A percentile compares a stretch with the other conserved stretches of the same genome.
Evolutionary conservation across 2,888 invertebrate species (phyloP).

Genomic region (Phaedon cochleariae): DNA sequence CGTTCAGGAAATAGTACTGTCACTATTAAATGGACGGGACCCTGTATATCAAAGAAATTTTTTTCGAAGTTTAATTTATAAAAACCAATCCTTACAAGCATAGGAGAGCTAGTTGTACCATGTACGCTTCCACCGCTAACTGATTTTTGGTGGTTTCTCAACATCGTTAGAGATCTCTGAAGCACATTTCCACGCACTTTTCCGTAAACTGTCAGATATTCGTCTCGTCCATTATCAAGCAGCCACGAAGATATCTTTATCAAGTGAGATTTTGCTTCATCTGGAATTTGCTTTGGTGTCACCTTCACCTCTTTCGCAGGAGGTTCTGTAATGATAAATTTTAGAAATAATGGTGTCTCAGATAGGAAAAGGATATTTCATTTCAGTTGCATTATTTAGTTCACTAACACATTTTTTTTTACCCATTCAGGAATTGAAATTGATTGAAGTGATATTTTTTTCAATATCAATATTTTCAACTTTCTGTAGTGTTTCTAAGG

Average conservation of each 20-base stretch:
- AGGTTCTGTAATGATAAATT: constrained; percentile 30
- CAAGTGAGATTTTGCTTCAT: constrained; percentile 74
- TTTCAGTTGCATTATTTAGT: too few species aligned
- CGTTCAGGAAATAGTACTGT: too few species aligned
- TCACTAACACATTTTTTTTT: too few species aligned
- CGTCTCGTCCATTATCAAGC: constrained; percentile 76
- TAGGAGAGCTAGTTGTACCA: constrained; percentile 65
- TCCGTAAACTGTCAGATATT: constrained; percentile 79
- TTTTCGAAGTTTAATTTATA: too few species aligned
- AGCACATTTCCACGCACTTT: constrained; percentile 80
- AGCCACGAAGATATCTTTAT: constrained; percentile 88
- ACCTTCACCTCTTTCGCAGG: constrained; percentile 52
- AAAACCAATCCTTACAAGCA: constrained; percentile 70
- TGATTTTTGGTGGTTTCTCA: constrained; percentile 82
- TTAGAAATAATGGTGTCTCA: too few species aligned
- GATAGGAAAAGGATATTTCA: too few species aligned
- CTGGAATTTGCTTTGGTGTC: constrained; percentile 74
- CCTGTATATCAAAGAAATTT: too few species aligned
- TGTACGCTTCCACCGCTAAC: constrained; percentile 81
- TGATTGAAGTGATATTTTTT: too few species aligned
- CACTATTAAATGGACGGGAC: too few species aligned
- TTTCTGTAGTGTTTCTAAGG: too few species aligned
- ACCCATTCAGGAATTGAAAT: too few species aligned
- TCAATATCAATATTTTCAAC: too few species aligned
- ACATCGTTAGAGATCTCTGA: constrained; percentile 75